A percentile compares a stretch with the other conserved stretches of the same genome.
phyloP scores from a whole-genome alignment of 2,888 invertebrate species.

The Nephrotoma flavescens region DNA sequence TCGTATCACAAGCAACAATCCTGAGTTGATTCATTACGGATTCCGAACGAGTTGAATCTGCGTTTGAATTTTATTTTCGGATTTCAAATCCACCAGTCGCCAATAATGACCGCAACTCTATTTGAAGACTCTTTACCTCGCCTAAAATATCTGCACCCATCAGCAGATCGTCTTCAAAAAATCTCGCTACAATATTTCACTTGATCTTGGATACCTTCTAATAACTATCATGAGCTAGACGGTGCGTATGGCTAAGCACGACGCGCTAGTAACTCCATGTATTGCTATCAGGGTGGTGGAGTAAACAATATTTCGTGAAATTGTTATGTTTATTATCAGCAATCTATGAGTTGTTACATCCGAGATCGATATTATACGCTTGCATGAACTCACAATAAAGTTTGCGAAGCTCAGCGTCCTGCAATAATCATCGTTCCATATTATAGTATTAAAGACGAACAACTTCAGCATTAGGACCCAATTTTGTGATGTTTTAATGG shows the following conservation, averaged over 20 bases:
- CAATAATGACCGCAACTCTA: slow-evolving; percentile 9
- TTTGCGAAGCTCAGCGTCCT: background rate
- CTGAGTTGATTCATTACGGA: background rate
- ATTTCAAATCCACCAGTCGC: slow-evolving; percentile 11
- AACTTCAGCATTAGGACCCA: background rate
- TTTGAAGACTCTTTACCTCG: slow-evolving; percentile 9
- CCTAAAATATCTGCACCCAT: slow-evolving; percentile 9
- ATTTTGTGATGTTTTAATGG: background rate
- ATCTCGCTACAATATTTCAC: slow-evolving; percentile 10
- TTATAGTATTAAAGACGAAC: background rate
- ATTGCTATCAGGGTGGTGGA: background rate
- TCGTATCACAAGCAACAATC: background rate
- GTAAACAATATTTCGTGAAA: background rate
- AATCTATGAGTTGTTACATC: background rate
- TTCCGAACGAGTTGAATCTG: no score
- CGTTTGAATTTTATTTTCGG: no score
- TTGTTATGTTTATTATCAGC: background rate
- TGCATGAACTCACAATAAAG: background rate
- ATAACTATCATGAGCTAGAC: slow-evolving; percentile 4
- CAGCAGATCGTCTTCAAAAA: slow-evolving; percentile 16
- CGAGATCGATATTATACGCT: background rate
- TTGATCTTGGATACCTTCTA: slow-evolving; percentile 14
- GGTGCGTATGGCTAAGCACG: slow-evolving; percentile 10
- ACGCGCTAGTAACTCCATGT: slow-evolving; percentile 12
- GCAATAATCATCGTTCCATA: background rate